Evolutionary conservation across 2,113 vertebrate genomes (phyloP).

Genomic region (Pithys albifrons): DNA sequence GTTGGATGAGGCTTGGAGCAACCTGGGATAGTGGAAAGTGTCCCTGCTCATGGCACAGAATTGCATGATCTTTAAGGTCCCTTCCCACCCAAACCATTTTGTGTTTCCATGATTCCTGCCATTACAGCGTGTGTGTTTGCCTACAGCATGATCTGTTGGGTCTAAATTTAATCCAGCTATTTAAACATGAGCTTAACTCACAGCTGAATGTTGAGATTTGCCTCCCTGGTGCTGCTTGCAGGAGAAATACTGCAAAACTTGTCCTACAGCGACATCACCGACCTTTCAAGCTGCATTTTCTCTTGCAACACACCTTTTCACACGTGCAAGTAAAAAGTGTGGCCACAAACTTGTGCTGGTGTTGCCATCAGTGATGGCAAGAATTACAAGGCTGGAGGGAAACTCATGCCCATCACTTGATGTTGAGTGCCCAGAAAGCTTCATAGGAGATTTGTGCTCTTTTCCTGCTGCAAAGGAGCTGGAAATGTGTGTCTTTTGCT

Average conservation of each 20-base stretch:
- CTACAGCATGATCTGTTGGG: rapidly evolving
- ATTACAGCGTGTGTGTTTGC: rapidly evolving
- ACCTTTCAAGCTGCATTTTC: neutral
- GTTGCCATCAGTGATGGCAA: rapidly evolving
- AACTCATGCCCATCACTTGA: neutral
- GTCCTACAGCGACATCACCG: neutral
- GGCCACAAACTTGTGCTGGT: neutral
- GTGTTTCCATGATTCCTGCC: neutral
- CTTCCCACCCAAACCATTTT: neutral
- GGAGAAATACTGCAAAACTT: neutral
- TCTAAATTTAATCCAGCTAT: neutral
- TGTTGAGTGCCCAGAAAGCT: neutral
- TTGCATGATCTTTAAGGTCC: neutral
- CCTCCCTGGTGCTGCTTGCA: rapidly evolving
- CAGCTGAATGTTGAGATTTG: neutral
- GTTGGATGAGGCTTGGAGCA: rapidly evolving
- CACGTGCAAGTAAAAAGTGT: neutral
- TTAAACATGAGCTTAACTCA: neutral
- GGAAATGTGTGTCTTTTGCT: neutral
- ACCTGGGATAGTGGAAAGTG: neutral
- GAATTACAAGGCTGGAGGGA: neutral
- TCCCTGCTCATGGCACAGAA: neutral
- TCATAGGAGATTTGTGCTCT: neutral
- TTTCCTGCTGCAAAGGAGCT: neutral
- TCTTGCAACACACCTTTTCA: neutral